Evolutionary conservation across 2,888 invertebrate genomes (phyloP).

Genomic region (Dugesia japonica): DNA sequence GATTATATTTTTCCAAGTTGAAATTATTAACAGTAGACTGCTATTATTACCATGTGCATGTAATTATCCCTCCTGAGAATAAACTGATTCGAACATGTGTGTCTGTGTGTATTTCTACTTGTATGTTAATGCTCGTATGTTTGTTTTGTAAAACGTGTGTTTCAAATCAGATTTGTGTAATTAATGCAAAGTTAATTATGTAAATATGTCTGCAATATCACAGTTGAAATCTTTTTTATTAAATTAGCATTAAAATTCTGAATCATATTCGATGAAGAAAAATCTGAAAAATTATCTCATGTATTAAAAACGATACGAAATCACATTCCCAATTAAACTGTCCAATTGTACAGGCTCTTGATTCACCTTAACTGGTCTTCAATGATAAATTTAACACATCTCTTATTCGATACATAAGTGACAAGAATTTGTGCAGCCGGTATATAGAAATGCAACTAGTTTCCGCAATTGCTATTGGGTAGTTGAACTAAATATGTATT

Average conservation of each 20-base stretch:
- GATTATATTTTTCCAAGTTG: too few relatives aligned
- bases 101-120: too few relatives aligned
- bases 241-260: conserved; percentile 5
- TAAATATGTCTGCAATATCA: not conserved
- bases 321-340: not conserved
- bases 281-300: not conserved
- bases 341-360: not conserved
- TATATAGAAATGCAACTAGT: not conserved
- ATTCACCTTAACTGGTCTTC: not conserved
- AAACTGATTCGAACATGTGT: too few relatives aligned
- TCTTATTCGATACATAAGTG: conserved; percentile 3
- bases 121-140: too few relatives aligned
- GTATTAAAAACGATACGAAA: not conserved
- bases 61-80: too few relatives aligned
- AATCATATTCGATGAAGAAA: not conserved
- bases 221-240: not conserved
- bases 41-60: too few relatives aligned
- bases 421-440: not conserved
- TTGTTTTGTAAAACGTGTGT: too few relatives aligned
- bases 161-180: not conserved
- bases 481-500: not conserved
- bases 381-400: not conserved
- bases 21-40: too few relatives aligned
- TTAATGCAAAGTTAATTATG: not conserved
- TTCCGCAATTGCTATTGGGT: not conserved